A percentile compares a stretch with the other conserved stretches of the same genome.
Evolutionary conservation across 2,888 invertebrate genomes (phyloP).

Genomic region (Pollenia griseotomentosa): DNA sequence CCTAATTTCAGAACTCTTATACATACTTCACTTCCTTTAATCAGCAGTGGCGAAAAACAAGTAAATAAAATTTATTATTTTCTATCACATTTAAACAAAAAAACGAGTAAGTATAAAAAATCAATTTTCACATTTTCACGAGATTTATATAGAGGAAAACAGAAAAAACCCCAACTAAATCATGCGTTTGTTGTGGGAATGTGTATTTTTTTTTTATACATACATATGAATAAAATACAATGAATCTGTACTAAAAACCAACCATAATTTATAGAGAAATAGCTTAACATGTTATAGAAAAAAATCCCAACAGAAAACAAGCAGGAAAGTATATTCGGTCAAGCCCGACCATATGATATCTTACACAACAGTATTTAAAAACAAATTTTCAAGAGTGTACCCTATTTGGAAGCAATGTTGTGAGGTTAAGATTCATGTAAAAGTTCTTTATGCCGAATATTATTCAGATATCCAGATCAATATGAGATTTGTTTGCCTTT

Average conservation of each 20-base stretch:
- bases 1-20: conserved; percentile 21
- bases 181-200: conserved; percentile 31
- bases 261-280: conserved; percentile 67
- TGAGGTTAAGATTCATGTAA: no score
- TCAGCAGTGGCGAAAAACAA: not conserved
- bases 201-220: conserved; percentile 7
- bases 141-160: conserved; percentile 52
- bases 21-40: not conserved
- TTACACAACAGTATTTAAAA: no score
- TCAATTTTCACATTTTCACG: conserved; percentile 70
- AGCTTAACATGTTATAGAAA: conserved; percentile 67
- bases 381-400: no score
- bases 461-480: no score
- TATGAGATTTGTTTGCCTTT: no score
- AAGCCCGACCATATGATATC: no score
- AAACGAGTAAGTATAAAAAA: conserved; percentile 66
- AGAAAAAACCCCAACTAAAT: conserved; percentile 35
- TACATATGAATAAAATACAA: conserved; percentile 21
- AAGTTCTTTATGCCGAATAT: no score
- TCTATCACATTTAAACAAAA: conserved; percentile 36
- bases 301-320: conserved; percentile 49
- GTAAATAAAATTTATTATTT: conserved; percentile 26
- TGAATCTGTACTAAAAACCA: conserved; percentile 56
- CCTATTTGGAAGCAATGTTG: no score
- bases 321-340: no score